These are phyloP conservation scores for Pitta sordida DNA, from an alignment of 2,113 vertebrate genomes.

Conservation along the genomic window DNA sequence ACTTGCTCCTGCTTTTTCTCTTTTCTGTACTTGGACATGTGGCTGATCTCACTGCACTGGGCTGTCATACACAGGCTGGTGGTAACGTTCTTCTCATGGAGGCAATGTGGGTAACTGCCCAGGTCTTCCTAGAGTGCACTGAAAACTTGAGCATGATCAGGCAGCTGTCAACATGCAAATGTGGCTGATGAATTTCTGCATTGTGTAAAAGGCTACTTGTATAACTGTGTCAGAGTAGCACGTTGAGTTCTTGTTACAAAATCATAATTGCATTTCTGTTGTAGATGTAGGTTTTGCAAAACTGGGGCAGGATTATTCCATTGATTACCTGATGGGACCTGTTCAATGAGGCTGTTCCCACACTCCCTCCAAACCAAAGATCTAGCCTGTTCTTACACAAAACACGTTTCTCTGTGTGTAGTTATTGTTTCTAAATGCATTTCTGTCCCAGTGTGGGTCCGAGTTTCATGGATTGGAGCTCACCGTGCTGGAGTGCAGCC, in stretches of 20 bases:
- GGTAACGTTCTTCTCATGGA: not conserved
- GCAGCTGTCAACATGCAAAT: not conserved
- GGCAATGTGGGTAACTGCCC: not conserved
- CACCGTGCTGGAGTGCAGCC: not conserved
- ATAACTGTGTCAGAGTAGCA: not conserved
- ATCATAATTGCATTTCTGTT: not conserved
- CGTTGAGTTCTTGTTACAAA: conserved; percentile 15
- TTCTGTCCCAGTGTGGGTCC: not conserved
- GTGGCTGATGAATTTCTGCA: not conserved
- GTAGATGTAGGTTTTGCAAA: not conserved
- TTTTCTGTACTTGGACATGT: not conserved
- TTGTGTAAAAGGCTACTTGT: conserved; percentile 13
- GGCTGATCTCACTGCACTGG: not conserved
- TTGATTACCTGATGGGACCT: conserved; percentile 20
- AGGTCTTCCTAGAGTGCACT: not conserved
- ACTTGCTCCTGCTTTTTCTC: not conserved
- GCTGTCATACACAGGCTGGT: not conserved
- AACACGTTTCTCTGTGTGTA: not conserved
- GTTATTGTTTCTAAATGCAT: not conserved
- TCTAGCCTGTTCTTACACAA: not conserved
- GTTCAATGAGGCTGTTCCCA: not conserved
- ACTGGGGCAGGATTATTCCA: conserved; percentile 2
- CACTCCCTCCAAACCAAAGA: not conserved
- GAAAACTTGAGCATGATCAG: not conserved
- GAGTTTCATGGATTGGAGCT: not conserved